Evolutionary conservation across 2,113 vertebrate species (phyloP), one percentile per base, ranked within the genome.

Genomic region (Rallus limicola): DNA sequence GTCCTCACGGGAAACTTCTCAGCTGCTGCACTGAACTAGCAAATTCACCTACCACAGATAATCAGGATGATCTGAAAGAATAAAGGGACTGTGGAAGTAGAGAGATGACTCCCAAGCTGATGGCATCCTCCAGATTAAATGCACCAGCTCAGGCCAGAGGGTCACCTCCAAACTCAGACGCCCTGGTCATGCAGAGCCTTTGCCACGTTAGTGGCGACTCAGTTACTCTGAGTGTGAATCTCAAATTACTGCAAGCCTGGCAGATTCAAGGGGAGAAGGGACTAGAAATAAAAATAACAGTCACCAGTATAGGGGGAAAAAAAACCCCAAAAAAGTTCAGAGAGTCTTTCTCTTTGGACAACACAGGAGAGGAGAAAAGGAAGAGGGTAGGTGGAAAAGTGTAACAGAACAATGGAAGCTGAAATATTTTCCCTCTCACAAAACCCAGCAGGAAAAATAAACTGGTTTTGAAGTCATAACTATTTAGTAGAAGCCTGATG

Each of bases 201-300:
- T 93, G 91, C 83, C 94, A 79, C 48, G 33, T 83, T 92, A 95
- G 83, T 92, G 86, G 80, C 24, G 29, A 95, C 89, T 95, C 93
- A 79, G 89, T 95, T 75, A 89, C 86, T 95, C 84, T 20, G 74
- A 92, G 74, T 76, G 91, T 68, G 91, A 93, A 92, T 96, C 96
- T 97, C 95, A 93, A 79, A 95, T 97, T 95, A 96, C 96, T 95
- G 95, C 96, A 88, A 69, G 90, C 56, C 62, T 44, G 53, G 94
- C 44, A 0, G 58, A 87, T 95, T 91, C 58, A 50, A n/a, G 59
- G 72, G 60, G 60, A 89, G 36, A 90, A 96, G 13, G 58, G 46
- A n/a, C 88, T 76, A 46, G 95, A 72, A 95, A 92, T 79, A 91
- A 48, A 92, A 96, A 89, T 48, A 91, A 88, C 44, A 64, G 48